Evolutionary conservation across 2,797 vertebrate genomes (phyloP).

Genomic region (Gambusia yucatana): DNA sequence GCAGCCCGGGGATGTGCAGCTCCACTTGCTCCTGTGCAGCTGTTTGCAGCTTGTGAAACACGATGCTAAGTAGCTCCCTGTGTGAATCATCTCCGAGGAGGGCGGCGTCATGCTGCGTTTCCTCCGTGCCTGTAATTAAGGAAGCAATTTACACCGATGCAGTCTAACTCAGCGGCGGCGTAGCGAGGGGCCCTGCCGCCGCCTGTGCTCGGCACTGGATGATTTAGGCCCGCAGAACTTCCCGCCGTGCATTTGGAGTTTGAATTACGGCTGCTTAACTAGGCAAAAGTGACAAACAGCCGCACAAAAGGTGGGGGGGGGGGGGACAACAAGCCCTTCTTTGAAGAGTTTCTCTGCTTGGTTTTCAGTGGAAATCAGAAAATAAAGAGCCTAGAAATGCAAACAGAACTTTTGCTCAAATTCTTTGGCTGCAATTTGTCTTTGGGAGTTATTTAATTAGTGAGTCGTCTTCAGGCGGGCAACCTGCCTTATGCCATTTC

Average conservation of each 20-base stretch:
- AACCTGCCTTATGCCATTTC: conserved; percentile 46
- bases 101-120: conserved; percentile 41
- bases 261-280: conserved; percentile 50
- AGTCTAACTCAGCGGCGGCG: conserved; percentile 50
- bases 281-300: conserved; percentile 32
- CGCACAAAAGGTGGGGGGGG: conserved; percentile 32
- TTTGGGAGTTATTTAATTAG: conserved; percentile 41
- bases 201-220: conserved; percentile 12
- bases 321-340: conserved; percentile 16
- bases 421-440: conserved; percentile 33
- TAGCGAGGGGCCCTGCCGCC: conserved; percentile 38
- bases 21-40: conserved; percentile 41
- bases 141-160: conserved; percentile 69
- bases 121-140: conserved; percentile 73
- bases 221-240: conserved; percentile 41
- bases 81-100: conserved; percentile 49
- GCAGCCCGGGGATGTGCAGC: conserved; percentile 29
- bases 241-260: conserved; percentile 45
- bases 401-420: not conserved
- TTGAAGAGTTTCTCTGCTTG: conserved; percentile 14
- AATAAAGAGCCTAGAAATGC: conserved; percentile 34
- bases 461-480: conserved; percentile 17
- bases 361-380: conserved; percentile 49
- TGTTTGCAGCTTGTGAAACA: conserved; percentile 66
- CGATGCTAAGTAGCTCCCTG: conserved; percentile 57